Conservation (phyloP, 2,888 invertebrate genomes). For the Macroteleia sp. region DNA sequence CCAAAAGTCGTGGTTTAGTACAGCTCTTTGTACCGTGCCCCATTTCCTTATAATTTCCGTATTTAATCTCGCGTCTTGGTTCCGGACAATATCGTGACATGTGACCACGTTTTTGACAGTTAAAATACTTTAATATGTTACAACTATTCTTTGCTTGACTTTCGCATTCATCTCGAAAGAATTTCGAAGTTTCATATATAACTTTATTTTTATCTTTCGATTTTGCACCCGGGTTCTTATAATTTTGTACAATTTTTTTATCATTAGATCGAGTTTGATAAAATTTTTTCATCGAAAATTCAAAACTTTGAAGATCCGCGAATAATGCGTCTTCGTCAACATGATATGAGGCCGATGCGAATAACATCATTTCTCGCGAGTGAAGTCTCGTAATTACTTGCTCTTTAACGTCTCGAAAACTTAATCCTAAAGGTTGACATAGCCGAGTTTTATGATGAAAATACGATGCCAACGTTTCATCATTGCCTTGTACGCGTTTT, state of each 20-base stretch:
- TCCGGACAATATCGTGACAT: conserved; percentile 16
- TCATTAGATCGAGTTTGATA: neutral
- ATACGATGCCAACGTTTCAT: neutral
- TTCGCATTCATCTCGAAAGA: neutral
- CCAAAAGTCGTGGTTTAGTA: too few species aligned
- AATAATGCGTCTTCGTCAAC: neutral
- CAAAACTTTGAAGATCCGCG: too few species aligned
- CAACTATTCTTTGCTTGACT: neutral
- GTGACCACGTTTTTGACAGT: conserved; percentile 37
- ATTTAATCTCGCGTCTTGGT: neutral
- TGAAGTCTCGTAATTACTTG: conserved; percentile 4
- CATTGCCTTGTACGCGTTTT: neutral
- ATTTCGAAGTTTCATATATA: too few species aligned
- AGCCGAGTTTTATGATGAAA: conserved; percentile 19
- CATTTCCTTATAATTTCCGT: neutral
- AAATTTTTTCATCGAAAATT: conserved; percentile 9
- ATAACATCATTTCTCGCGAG: neutral
- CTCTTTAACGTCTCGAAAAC: conserved; percentile 12
- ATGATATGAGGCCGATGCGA: neutral
- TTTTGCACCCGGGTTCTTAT: too few species aligned
- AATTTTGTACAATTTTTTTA: too few species aligned
- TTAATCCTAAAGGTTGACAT: conserved; percentile 6
- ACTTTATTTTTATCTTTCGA: neutral
- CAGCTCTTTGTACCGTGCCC: too few species aligned
- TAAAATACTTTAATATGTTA: conserved; percentile 12